Evolutionary conservation across 2,113 vertebrate genomes (phyloP).

Genomic region (Mustelus asterias): DNA sequence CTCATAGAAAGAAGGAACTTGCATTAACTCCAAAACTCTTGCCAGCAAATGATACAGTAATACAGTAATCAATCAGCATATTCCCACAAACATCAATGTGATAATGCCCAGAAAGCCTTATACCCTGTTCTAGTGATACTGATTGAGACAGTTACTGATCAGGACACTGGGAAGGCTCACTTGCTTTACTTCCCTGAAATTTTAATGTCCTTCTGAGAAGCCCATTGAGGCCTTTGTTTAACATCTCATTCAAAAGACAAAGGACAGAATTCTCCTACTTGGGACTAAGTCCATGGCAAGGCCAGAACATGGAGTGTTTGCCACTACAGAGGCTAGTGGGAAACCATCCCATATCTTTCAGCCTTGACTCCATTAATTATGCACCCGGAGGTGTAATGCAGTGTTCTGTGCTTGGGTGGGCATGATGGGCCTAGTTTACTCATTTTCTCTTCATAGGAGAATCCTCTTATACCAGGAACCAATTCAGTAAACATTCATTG

Average conservation of each 20-base stretch:
- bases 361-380: too few species aligned
- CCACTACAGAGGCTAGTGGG: too few species aligned
- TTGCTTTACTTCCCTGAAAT: neutral
- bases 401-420: too few species aligned
- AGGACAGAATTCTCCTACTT: too few species aligned
- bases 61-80: neutral
- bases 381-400: too few species aligned
- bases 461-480: too few species aligned
- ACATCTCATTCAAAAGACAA: neutral
- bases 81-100: neutral
- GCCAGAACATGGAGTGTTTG: too few species aligned
- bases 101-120: neutral
- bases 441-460: too few species aligned
- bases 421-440: too few species aligned
- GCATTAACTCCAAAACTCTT: neutral
- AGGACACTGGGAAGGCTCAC: neutral
- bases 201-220: neutral
- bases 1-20: neutral
- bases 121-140: neutral
- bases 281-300: too few species aligned
- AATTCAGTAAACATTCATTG: too few species aligned
- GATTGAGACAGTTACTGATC: neutral
- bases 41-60: neutral
- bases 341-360: too few species aligned
- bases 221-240: neutral